Percentiles rank a stretch among this genome's conserved stretches.
These are phyloP conservation scores for Jaculus jaculus DNA, from an alignment of 2,113 vertebrate genomes.

Conservation along the genomic window DNA sequence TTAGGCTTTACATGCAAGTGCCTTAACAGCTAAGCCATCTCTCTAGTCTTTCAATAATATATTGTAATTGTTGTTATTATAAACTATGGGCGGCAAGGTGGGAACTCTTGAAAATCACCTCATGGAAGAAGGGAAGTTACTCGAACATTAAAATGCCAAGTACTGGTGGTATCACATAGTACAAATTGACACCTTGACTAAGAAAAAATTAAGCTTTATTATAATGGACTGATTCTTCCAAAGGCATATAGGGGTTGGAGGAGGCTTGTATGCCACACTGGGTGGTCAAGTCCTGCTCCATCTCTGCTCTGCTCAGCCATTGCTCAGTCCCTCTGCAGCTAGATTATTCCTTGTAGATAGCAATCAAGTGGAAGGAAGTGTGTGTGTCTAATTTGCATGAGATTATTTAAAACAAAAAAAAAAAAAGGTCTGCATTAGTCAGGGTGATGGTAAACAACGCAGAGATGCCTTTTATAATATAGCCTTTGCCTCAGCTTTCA, in stretches of 20 bases:
- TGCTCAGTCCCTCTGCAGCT: conserved; percentile 85
- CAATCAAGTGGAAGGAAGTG: conserved; percentile 92
- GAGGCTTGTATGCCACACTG: conserved; percentile 76
- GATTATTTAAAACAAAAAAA: conserved; percentile 90
- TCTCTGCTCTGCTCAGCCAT: conserved; percentile 82
- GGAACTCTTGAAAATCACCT: conserved; percentile 31
- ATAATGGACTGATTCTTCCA: conserved; percentile 75
- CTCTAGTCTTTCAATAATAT: neutral
- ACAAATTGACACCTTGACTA: conserved; percentile 53
- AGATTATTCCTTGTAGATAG: conserved; percentile 92
- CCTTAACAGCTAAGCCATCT: too few species aligned
- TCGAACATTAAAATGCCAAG: conserved; percentile 46
- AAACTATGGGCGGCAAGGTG: neutral
- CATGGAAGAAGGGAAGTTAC: conserved; percentile 51
- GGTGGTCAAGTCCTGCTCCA: conserved; percentile 70
- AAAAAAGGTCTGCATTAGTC: conserved; percentile 90
- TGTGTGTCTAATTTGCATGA: conserved; percentile 93
- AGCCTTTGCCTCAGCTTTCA: conserved; percentile 84
- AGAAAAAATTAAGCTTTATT: conserved; percentile 69
- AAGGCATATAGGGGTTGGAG: conserved; percentile 55
- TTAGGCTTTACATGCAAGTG: too few species aligned
- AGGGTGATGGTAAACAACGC: conserved; percentile 90
- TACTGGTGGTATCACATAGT: conserved; percentile 30
- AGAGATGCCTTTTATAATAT: conserved; percentile 88
- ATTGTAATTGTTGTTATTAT: conserved; percentile 45